Evolutionary conservation across 2,797 vertebrate species (phyloP).

Genomic region (Perodicticus potto): DNA sequence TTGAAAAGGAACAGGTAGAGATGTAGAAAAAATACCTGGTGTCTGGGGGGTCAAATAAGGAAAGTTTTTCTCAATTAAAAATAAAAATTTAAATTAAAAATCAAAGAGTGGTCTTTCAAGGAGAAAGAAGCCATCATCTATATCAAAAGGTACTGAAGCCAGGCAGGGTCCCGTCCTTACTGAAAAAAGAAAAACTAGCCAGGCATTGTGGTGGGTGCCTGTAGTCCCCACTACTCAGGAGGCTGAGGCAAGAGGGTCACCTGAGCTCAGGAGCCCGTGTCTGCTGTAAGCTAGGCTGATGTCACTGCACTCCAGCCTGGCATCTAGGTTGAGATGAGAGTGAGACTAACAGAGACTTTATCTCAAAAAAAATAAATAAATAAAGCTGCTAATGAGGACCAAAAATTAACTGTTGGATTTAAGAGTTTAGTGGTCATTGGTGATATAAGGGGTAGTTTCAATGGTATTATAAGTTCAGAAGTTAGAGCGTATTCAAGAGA

Average conservation of each 20-base stretch:
- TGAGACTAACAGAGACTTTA: neutral
- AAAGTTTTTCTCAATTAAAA: conserved; percentile 41
- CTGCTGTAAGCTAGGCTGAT: neutral
- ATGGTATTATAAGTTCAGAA: neutral
- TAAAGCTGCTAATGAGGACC: neutral
- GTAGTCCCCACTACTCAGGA: neutral
- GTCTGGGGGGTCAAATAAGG: neutral
- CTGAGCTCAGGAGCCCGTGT: neutral
- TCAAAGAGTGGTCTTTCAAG: conserved; percentile 8
- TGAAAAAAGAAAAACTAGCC: neutral
- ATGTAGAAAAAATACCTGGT: neutral
- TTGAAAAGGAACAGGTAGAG: neutral
- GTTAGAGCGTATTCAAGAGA: neutral
- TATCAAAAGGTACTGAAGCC: neutral
- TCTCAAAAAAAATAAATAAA: neutral
- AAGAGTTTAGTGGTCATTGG: neutral
- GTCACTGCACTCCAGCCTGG: neutral
- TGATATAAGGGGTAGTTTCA: neutral
- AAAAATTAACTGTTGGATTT: conserved; percentile 2
- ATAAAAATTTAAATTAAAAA: neutral
- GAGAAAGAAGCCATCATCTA: neutral
- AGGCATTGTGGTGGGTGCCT: neutral
- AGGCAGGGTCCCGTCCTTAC: neutral
- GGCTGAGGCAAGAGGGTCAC: neutral
- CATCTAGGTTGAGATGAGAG: too few relatives aligned